phyloP scores from a whole-genome alignment of 2,113 vertebrate species.

The Synodontis membranacea region DNA sequence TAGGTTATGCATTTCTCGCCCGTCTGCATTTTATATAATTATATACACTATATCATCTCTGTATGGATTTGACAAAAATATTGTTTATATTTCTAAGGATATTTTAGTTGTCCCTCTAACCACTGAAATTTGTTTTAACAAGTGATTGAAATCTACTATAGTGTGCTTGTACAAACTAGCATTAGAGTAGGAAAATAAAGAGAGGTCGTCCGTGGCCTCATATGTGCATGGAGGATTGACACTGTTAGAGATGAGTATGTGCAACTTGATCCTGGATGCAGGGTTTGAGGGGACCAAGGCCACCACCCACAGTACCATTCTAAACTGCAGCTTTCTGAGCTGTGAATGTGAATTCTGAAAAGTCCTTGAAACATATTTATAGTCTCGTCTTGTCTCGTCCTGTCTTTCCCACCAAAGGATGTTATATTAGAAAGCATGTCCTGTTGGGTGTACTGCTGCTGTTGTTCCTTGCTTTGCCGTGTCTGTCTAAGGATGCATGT shows the following conservation, averaged over 20 bases:
- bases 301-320: slow-evolving; percentile 34
- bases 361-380: slow-evolving; percentile 31
- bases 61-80: slow-evolving; percentile 32
- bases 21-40: background rate
- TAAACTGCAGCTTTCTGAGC: slow-evolving; percentile 21
- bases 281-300: background rate
- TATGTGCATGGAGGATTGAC: slow-evolving; percentile 37
- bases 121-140: slow-evolving; percentile 21
- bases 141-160: slow-evolving; percentile 38
- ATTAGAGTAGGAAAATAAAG: slow-evolving; percentile 41
- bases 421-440: slow-evolving; percentile 15
- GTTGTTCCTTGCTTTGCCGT: slow-evolving; percentile 32
- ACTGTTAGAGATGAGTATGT: slow-evolving; percentile 37
- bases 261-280: slow-evolving; percentile 13
- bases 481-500: slow-evolving; percentile 58
- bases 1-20: background rate
- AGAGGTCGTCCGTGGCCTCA: slow-evolving; percentile 22
- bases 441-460: background rate
- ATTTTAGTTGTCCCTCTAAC: slow-evolving; percentile 31
- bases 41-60: slow-evolving; percentile 36
- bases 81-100: slow-evolving; percentile 29
- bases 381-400: background rate
- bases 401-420: background rate
- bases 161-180: slow-evolving; percentile 44
- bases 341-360: slow-evolving; percentile 33